These are phyloP conservation scores for Lepidocolaptes lacrymiger DNA, from an alignment of 2,797 vertebrate genomes.

Conservation along the genomic window DNA sequence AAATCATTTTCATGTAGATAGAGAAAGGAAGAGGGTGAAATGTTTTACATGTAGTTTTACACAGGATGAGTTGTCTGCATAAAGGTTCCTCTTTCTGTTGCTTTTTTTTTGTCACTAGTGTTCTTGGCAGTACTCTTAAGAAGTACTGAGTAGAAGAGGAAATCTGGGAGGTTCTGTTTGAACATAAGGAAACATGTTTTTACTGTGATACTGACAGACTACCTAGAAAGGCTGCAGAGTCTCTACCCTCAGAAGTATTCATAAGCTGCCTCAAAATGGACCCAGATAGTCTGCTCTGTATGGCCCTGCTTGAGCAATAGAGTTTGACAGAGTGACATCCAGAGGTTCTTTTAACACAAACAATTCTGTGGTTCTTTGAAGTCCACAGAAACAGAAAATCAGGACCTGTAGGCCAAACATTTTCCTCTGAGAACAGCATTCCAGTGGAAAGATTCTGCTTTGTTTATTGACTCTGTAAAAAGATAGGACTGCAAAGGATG, in stretches of 20 bases:
- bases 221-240: too few species aligned
- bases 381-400: background rate
- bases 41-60: background rate
- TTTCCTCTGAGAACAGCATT: background rate
- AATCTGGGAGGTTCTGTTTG: background rate
- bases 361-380: background rate
- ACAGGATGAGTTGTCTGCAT: background rate
- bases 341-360: background rate
- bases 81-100: background rate
- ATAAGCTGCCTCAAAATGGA: background rate
- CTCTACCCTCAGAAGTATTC: background rate
- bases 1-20: background rate
- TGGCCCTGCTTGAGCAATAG: background rate
- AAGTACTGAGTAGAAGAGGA: background rate
- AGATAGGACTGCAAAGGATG: background rate
- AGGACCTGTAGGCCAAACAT: background rate
- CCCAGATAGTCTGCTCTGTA: background rate
- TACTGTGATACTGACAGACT: background rate
- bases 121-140: background rate
- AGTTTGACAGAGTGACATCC: background rate
- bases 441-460: background rate
- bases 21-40: background rate
- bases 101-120: background rate
- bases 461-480: background rate
- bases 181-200: background rate